These are phyloP conservation scores for Triplophysa bombifrons DNA, from an alignment of 2,797 vertebrate genomes.

Conservation along the genomic window DNA sequence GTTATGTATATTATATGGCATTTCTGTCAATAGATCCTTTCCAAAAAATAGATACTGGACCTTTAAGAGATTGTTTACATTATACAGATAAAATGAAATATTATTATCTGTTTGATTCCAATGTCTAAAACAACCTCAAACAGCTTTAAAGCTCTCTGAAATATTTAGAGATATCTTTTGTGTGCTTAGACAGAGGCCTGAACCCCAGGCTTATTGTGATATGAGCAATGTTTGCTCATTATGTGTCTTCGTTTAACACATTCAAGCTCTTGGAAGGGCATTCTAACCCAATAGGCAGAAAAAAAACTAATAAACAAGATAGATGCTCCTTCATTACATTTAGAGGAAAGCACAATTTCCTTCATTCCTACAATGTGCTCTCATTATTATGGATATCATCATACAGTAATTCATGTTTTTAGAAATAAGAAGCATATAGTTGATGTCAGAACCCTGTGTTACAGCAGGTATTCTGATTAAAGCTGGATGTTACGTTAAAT, in stretches of 20 bases:
- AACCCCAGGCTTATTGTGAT: conserved; percentile 34
- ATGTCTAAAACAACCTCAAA: conserved; percentile 3
- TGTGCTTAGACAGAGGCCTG: conserved; percentile 9
- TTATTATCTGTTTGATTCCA: neutral
- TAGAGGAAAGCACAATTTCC: conserved; percentile 11
- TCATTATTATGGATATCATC: neutral
- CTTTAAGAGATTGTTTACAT: neutral
- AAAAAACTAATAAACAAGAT: conserved; percentile 62
- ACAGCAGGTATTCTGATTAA: neutral
- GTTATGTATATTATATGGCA: too few relatives aligned
- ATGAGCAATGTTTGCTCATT: conserved; percentile 67
- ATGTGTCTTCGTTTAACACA: conserved; percentile 59
- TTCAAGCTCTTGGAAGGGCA: conserved; percentile 60
- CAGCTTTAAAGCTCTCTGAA: conserved; percentile 22
- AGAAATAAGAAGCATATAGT: neutral
- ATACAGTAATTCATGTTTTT: conserved; percentile 2
- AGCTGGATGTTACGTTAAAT: too few relatives aligned
- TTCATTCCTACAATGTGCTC: conserved; percentile 16
- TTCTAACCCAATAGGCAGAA: conserved; percentile 45
- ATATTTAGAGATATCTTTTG: conserved; percentile 32
- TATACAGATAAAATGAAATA: neutral
- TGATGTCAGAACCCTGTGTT: neutral
- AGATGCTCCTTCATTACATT: conserved; percentile 54
- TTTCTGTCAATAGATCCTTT: too few relatives aligned
- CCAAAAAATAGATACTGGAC: too few relatives aligned